Evolutionary conservation across 2,888 invertebrate species (phyloP).

Genomic region (Dasypogon diadema): DNA sequence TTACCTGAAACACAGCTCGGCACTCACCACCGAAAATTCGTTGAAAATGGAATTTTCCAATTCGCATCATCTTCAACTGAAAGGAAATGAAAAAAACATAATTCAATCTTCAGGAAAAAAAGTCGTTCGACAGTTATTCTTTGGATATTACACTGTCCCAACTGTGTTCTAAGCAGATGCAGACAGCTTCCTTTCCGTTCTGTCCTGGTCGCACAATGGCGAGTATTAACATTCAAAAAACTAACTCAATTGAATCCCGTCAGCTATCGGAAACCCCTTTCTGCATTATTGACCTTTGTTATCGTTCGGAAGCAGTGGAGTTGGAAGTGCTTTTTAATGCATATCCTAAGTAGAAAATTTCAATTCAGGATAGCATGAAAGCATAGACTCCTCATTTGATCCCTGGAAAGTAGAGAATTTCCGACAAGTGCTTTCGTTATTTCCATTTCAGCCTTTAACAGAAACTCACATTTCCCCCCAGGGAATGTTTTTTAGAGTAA

Average conservation of each 20-base stretch:
- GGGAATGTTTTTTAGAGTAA: slow-evolving; percentile 11
- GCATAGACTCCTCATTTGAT: neutral
- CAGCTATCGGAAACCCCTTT: neutral
- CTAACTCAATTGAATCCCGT: neutral
- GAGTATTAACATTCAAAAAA: neutral
- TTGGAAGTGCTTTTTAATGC: slow-evolving; percentile 19
- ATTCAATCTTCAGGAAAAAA: slow-evolving; percentile 17
- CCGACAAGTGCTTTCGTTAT: neutral
- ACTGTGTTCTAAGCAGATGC: neutral
- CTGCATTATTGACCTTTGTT: slow-evolving; percentile 40
- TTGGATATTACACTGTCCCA: slow-evolving; percentile 8
- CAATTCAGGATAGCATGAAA: slow-evolving; percentile 5
- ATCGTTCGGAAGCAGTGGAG: slow-evolving; percentile 25
- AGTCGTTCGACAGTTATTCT: slow-evolving; percentile 19
- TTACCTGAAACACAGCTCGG: too few species aligned
- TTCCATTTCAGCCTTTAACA: neutral
- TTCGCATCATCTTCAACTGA: neutral
- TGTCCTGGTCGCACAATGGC: neutral
- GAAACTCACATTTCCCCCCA: neutral
- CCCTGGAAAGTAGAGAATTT: neutral
- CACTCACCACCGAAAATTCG: too few species aligned
- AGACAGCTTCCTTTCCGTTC: too few species aligned
- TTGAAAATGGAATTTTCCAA: slow-evolving; percentile 27
- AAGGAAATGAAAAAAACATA: slow-evolving; percentile 15
- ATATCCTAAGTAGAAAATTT: slow-evolving; percentile 25